These are phyloP conservation scores for Mustela erminea DNA, from an alignment of 2,797 vertebrate species.

Conservation along the genomic window DNA sequence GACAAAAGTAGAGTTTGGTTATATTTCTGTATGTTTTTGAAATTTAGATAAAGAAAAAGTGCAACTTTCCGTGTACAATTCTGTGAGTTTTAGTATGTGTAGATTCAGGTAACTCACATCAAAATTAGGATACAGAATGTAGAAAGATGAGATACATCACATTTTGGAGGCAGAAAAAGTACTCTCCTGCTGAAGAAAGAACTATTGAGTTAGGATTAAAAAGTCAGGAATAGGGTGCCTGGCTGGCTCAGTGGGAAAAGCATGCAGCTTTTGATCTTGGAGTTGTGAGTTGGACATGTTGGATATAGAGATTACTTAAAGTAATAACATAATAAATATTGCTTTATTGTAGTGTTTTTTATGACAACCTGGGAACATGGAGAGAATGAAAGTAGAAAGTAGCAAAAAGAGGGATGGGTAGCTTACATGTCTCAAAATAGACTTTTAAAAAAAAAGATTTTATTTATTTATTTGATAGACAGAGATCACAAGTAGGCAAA, in stretches of 20 bases:
- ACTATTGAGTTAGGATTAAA: not conserved
- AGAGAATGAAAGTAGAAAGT: slow-evolving; percentile 14
- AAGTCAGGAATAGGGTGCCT: not conserved
- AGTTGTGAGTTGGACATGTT: not conserved
- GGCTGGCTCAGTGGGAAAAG: not conserved
- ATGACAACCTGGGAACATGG: not conserved
- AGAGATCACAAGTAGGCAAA: no score
- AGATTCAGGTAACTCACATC: not conserved
- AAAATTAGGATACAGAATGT: not conserved
- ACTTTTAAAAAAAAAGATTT: no score
- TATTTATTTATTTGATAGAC: no score
- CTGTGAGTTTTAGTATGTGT: not conserved
- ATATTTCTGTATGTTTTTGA: not conserved
- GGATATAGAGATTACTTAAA: not conserved
- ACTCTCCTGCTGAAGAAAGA: not conserved
- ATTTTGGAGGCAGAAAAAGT: not conserved
- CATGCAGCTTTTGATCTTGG: not conserved
- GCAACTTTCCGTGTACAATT: not conserved
- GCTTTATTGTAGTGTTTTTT: not conserved
- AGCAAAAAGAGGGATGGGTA: not conserved
- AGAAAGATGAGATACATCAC: slow-evolving; percentile 4
- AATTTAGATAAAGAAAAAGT: not conserved
- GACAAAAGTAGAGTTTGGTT: not conserved
- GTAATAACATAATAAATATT: not conserved
- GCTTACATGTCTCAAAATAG: not conserved